Conservation (phyloP, 2,797 vertebrate genomes). For the Spinibarbus caldwelli region DNA sequence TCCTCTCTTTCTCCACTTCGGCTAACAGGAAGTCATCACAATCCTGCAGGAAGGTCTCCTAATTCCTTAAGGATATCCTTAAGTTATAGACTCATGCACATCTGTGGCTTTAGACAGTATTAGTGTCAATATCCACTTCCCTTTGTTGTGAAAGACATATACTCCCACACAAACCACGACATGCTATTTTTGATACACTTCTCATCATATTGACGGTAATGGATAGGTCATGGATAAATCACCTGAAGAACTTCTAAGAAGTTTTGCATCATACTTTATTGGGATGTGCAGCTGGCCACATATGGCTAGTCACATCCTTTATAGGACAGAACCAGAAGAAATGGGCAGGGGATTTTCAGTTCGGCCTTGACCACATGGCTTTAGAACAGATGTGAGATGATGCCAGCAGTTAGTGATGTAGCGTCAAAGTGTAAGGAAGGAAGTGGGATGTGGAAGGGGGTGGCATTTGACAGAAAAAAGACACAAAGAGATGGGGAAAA, state of each 20-base stretch:
- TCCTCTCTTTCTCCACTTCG: slow-evolving; percentile 4
- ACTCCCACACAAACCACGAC: neutral
- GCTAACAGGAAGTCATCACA: slow-evolving; percentile 46
- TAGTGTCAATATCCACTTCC: neutral
- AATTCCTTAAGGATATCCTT: slow-evolving; percentile 41
- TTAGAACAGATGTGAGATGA: slow-evolving; percentile 53
- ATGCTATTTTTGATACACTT: slow-evolving; percentile 1
- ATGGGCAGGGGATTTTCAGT: slow-evolving; percentile 55
- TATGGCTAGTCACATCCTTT: slow-evolving; percentile 63
- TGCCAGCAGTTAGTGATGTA: slow-evolving; percentile 17
- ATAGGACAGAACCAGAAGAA: slow-evolving; percentile 63
- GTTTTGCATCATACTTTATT: slow-evolving; percentile 22
- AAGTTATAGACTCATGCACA: slow-evolving; percentile 2
- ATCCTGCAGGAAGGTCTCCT: slow-evolving; percentile 28
- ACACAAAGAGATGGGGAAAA: slow-evolving; percentile 55
- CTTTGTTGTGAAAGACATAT: neutral
- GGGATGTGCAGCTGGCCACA: slow-evolving; percentile 10
- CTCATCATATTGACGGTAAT: neutral
- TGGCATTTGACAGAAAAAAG: slow-evolving; percentile 63
- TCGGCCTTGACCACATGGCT: slow-evolving; percentile 46
- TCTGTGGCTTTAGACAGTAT: neutral
- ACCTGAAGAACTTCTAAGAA: neutral
- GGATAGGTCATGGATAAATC: slow-evolving; percentile 12
- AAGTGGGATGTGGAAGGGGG: slow-evolving; percentile 57
- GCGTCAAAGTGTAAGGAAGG: slow-evolving; percentile 38